Evolutionary conservation across 1,140 invertebrate species (phyloP), one percentile per base, ranked within the genome.

Genomic region (Acromyrmex charruanus): DNA sequence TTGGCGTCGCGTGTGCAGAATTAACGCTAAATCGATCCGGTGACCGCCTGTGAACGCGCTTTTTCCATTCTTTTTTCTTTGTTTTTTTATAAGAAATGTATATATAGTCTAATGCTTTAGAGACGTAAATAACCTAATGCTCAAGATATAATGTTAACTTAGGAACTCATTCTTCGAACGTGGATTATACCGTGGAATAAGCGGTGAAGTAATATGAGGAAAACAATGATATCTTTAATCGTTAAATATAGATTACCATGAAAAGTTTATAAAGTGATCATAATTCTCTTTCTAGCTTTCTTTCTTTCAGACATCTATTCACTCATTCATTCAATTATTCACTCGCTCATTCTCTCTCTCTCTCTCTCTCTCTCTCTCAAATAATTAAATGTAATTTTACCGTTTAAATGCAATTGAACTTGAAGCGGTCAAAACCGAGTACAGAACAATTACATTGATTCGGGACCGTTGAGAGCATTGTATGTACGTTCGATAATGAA

Each of bases 1-100:
- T 61, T 39, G 55, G n/a, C 18, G 14, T 53, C 16, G 59, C 59
- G 87, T 71, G 69, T 72, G 35, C 61, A 31, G 51, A 61, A 53
- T 89, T 89, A 72, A 77, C 75, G 39, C 55, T 80, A 58, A 88
- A 89, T 89, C 77, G 44, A 88, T 80, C 58, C 49, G 10, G 21
- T 39, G 35, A n/a, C 18, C n/a, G 80, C 35, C n/a, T 39, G 28
- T 14, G 2, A 49, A 14, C n/a, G 58, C 1, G 58, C 1, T 5
- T 7, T 31, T 69, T 58, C 3, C 75, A n/a, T 2, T 4, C 28
- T 14, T 16, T 35, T 7, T 61, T 28, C 16, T 35, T 12, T 12
- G n/a, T n/a, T 21, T 28, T 35, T 4, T 55, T 14, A 31, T 35
- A 2, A 39, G 10, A 39, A n/a, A 44, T 25, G 7, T 65, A n/a